phyloP scores from a whole-genome alignment of 2,888 invertebrate genomes.

The Psylliodes chrysocephalus region DNA sequence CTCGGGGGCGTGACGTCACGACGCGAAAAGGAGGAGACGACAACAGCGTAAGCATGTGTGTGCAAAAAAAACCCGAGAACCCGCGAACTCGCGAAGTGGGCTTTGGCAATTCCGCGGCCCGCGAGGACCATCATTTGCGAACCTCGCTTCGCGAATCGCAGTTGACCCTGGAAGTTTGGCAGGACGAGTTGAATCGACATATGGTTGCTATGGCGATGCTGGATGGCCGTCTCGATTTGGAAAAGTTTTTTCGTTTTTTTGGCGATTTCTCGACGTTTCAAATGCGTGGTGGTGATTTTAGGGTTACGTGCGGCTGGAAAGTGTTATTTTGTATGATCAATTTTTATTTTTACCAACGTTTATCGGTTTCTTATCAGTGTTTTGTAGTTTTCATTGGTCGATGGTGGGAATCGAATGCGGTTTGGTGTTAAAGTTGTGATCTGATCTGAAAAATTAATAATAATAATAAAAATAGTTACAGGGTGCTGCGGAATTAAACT shows the following conservation, averaged over 20 bases:
- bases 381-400: not conserved
- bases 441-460: not conserved
- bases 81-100: conserved; percentile 50
- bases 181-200: not conserved
- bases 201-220: not conserved
- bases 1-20: conserved; percentile 16
- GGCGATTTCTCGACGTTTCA: too few species aligned
- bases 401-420: not conserved
- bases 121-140: conserved; percentile 55
- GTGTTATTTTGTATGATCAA: not conserved
- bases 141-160: conserved; percentile 45
- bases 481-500: too few species aligned
- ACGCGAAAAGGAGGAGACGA: conserved; percentile 13
- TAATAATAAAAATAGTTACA: not conserved
- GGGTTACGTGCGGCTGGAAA: too few species aligned
- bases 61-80: conserved; percentile 58
- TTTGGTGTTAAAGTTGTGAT: not conserved
- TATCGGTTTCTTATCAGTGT: not conserved
- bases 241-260: not conserved
- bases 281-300: not conserved
- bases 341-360: not conserved
- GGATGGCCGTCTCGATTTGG: not conserved
- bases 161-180: conserved; percentile 18
- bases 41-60: conserved; percentile 48
- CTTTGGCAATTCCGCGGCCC: conserved; percentile 35